Base-by-base conservation (phyloP, 2,113 vertebrate genomes). In the Ctenomys sociabilis region DNA sequence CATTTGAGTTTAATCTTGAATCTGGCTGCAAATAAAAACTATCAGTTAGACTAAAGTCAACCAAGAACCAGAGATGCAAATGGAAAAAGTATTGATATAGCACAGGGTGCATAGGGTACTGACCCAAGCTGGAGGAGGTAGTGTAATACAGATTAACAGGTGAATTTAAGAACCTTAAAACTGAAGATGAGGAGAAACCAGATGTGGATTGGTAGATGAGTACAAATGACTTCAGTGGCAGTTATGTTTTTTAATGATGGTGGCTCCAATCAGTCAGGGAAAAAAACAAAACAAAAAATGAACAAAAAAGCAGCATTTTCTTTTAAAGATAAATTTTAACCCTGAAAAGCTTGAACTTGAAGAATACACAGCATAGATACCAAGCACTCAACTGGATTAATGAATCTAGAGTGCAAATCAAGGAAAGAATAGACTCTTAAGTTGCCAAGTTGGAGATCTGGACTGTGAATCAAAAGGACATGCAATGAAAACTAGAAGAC, bases 151-250 rank as follows among this genome's bases (percentile, higher is more conserved):
- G 26, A 93, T 30, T 12, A 91, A 7, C 32, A 28, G 63, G 59
- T 81, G 66, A 19, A 66, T 59, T 59, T 82, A 86, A 86, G 24
- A 86, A 64, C 19, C 35, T 81, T 49, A 78, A 49, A 78, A 9
- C 45, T 85, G 85, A 94, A 12, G n/a, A 95, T 49, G 13, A 61
- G 85, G 35, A 94, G 57, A 94, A 84, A 61, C 4, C 87, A 16
- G 43, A 82, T 14, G 87, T 90, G 28, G 35, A 91, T 40, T 52
- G 28, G 5, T 21, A 2, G 35, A 72, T 72, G 22, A 52, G 8
- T 19, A 85, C 64, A 26, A 93, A 85, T 40, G 40, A 0, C 82
- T 14, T 72, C 40, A 64, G 1, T 30, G 21, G 73, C 28, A 70
- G 24, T 7, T 91, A 52, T 10, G 2, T 57, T 93, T 43, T 57